These are phyloP conservation scores for Sthenelais limicola DNA, from an alignment of 2,888 invertebrate genomes.

Conservation along the genomic window DNA sequence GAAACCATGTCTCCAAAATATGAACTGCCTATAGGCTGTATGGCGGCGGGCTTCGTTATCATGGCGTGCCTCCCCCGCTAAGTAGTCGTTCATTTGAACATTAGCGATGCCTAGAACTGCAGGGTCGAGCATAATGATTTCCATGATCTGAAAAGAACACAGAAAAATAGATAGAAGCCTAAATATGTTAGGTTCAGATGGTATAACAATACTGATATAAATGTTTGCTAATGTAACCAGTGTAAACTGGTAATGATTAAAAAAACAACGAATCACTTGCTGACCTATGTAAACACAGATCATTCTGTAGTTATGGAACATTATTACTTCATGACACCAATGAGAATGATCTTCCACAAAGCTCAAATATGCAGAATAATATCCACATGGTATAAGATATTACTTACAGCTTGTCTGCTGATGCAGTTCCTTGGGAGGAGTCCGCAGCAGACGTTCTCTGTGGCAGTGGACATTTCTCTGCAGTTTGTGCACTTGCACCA, in stretches of 20 bases:
- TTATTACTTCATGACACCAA: too few relatives aligned
- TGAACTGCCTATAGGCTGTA: constrained; percentile 50
- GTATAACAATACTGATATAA: too few relatives aligned
- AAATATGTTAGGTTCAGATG: too few relatives aligned
- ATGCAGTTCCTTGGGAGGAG: not conserved
- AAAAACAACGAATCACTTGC: not conserved
- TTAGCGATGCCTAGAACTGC: constrained; percentile 41
- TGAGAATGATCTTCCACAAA: too few relatives aligned
- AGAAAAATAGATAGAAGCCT: too few relatives aligned
- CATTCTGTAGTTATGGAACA: too few relatives aligned
- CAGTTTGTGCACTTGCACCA: constrained; percentile 20
- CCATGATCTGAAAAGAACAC: constrained; percentile 24
- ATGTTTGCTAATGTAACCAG: too few relatives aligned
- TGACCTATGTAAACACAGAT: not conserved
- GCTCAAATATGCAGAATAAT: too few relatives aligned
- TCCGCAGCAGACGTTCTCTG: constrained; percentile 12
- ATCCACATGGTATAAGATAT: not conserved
- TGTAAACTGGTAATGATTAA: not conserved
- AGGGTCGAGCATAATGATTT: constrained; percentile 44
- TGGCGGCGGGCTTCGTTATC: constrained; percentile 46
- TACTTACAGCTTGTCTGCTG: constrained; percentile 13
- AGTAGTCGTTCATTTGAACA: constrained; percentile 41
- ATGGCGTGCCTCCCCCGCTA: constrained; percentile 25
- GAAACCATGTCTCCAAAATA: constrained; percentile 48
- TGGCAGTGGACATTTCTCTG: constrained; percentile 5